These are phyloP conservation scores for Limnephilus rhombicus DNA, from an alignment of 2,888 invertebrate species.

Conservation along the genomic window DNA sequence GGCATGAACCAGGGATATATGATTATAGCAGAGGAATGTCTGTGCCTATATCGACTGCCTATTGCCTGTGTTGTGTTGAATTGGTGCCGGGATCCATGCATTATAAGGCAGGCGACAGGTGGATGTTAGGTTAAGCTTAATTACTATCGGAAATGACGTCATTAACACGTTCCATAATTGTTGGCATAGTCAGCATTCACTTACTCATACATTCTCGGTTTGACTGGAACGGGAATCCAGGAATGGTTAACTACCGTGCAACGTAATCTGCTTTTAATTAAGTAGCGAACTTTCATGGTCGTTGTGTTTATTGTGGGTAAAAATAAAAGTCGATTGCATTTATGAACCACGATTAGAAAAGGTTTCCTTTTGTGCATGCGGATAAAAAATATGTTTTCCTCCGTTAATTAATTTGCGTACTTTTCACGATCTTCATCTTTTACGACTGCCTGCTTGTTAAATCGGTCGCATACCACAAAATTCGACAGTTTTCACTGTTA, in stretches of 20 bases:
- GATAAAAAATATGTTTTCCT: no score
- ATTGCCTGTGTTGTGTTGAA: constrained; percentile 3
- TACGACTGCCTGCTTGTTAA: no score
- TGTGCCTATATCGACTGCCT: neutral
- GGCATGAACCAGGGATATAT: neutral
- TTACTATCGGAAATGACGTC: constrained; percentile 47
- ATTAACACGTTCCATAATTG: constrained; percentile 49
- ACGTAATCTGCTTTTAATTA: neutral
- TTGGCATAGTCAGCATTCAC: constrained; percentile 18
- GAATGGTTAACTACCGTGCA: neutral
- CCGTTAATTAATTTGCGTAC: no score
- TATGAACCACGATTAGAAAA: no score
- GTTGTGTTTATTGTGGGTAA: no score
- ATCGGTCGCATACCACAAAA: no score
- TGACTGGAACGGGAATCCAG: neutral
- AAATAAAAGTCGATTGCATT: no score
- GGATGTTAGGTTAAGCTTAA: constrained; percentile 42
- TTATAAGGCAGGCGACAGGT: constrained; percentile 41
- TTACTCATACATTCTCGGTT: neutral
- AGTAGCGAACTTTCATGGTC: neutral
- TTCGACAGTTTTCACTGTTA: no score
- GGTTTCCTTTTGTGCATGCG: no score
- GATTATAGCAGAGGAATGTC: neutral
- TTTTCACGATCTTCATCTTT: no score
- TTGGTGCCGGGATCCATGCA: constrained; percentile 5